These are phyloP conservation scores for Mungos mungo DNA, from an alignment of 2,113 vertebrate species.

Conservation along the genomic window DNA sequence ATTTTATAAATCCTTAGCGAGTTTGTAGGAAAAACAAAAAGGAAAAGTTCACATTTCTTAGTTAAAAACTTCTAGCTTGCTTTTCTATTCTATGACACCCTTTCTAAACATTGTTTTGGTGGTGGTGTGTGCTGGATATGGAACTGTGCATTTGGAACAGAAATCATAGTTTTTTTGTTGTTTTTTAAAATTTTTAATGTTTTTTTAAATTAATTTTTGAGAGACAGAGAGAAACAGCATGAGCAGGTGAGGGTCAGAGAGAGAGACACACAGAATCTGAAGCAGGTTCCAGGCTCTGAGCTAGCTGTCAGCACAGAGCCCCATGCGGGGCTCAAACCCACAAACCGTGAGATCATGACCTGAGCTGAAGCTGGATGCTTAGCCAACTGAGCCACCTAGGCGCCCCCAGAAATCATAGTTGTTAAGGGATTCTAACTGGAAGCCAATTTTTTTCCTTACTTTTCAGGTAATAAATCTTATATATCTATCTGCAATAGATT, in stretches of 20 bases:
- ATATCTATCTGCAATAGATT: background rate
- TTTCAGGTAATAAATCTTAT: background rate
- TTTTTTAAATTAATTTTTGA: too few relatives aligned
- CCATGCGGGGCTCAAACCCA: too few relatives aligned
- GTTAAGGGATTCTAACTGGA: background rate
- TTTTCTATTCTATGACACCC: background rate
- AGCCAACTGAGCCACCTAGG: too few relatives aligned
- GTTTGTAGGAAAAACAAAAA: background rate
- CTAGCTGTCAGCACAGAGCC: too few relatives aligned
- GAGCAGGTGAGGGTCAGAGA: too few relatives aligned
- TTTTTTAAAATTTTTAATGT: too few relatives aligned
- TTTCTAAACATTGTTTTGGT: background rate
- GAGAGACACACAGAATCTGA: too few relatives aligned
- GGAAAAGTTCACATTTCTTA: background rate
- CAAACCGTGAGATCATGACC: too few relatives aligned
- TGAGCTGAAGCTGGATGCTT: too few relatives aligned
- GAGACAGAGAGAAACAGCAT: too few relatives aligned
- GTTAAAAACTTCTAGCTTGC: background rate
- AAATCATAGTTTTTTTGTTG: background rate
- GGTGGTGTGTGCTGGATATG: background rate
- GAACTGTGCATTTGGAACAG: background rate
- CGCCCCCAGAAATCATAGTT: background rate
- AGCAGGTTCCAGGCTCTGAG: too few relatives aligned
- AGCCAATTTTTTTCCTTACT: background rate
- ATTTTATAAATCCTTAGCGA: constrained; percentile 31